A percentile compares a stretch with the other conserved stretches of the same genome.
These are phyloP conservation scores for Xestia sexstrigata DNA, from an alignment of 2,888 invertebrate genomes.

Conservation along the genomic window DNA sequence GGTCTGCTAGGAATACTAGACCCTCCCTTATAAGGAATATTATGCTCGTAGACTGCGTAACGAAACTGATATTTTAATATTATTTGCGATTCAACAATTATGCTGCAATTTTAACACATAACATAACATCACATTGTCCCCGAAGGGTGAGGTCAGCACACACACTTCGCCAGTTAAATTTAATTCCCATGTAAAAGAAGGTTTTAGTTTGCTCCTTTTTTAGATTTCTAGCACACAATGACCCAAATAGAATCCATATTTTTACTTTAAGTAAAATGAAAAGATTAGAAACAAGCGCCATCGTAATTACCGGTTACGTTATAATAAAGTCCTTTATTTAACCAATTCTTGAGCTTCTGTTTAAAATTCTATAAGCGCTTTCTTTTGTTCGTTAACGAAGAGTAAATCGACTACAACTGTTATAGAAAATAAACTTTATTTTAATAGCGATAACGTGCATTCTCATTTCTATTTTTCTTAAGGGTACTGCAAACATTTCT, in stretches of 20 bases:
- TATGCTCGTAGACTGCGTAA: not conserved
- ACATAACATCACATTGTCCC: no score
- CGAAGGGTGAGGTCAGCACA: no score
- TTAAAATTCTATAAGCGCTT: constrained; percentile 60
- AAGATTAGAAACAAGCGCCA: constrained; percentile 48
- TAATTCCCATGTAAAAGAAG: no score
- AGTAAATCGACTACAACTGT: constrained; percentile 9
- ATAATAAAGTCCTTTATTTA: constrained; percentile 60
- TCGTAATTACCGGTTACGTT: constrained; percentile 55
- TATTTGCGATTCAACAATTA: no score
- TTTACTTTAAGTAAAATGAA: constrained; percentile 35
- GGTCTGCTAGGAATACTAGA: not conserved
- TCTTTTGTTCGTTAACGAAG: constrained; percentile 61
- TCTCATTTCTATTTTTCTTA: constrained; percentile 4
- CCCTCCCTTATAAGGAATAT: not conserved
- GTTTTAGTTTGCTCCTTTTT: not conserved
- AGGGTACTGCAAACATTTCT: constrained; percentile 26
- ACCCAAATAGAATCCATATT: constrained; percentile 16
- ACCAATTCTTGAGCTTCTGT: constrained; percentile 49
- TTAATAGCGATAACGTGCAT: not conserved
- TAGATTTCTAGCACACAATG: not conserved
- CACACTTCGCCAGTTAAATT: no score
- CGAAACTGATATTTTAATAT: not conserved
- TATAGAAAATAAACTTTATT: constrained; percentile 36
- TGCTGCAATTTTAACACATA: no score